phyloP scores from a whole-genome alignment of 1,140 invertebrate genomes.

The Drosophila grimshawi region DNA sequence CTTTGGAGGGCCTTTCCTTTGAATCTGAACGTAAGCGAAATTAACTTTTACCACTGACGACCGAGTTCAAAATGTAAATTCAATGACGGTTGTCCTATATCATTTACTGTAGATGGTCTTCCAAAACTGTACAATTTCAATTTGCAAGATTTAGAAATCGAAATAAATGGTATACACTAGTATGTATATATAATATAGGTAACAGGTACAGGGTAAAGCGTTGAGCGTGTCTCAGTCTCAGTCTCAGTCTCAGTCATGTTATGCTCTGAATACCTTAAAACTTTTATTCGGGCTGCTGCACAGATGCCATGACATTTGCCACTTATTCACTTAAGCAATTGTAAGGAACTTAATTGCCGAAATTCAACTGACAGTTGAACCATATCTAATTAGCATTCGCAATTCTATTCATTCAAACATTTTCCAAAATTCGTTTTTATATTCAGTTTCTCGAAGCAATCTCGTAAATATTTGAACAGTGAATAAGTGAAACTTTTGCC shows the following conservation, averaged over 20 bases:
- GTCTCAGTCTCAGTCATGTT: neutral
- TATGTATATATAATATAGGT: too few species aligned
- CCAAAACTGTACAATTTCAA: too few species aligned
- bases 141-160: too few species aligned
- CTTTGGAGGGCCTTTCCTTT: constrained; percentile 29
- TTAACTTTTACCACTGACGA: constrained; percentile 61
- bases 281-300: neutral
- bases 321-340: neutral
- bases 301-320: neutral
- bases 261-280: neutral
- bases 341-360: neutral
- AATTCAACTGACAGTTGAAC: neutral
- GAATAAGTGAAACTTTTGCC: neutral
- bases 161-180: too few species aligned
- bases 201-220: too few species aligned
- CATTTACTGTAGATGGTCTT: neutral
- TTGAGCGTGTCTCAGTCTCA: too few species aligned
- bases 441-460: too few species aligned
- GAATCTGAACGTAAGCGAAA: constrained; percentile 58
- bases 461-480: neutral
- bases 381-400: too few species aligned
- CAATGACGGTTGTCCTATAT: constrained; percentile 14
- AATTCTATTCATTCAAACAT: too few species aligned
- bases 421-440: too few species aligned
- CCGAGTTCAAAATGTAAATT: constrained; percentile 37